Conservation (phyloP, 2,888 invertebrate species). For the Orthonevra nobilis region DNA sequence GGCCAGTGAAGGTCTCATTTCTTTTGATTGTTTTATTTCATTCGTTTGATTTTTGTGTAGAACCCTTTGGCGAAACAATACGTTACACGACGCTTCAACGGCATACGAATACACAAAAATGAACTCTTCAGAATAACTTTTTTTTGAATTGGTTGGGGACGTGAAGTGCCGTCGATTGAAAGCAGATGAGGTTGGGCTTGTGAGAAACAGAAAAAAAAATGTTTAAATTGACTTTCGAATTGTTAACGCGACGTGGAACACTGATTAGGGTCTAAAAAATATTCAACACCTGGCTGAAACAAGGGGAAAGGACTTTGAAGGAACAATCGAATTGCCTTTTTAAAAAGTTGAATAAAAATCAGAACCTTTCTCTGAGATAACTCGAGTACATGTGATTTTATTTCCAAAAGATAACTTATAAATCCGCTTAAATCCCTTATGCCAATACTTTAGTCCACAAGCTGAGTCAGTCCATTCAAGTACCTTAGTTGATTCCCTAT, state of each 20-base stretch:
- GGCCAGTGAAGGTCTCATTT: conserved; percentile 54
- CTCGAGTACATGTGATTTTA: too few relatives aligned
- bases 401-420: too few relatives aligned
- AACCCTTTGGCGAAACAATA: neutral
- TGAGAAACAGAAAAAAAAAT: conserved; percentile 4
- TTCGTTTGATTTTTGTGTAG: conserved; percentile 1
- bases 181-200: conserved; percentile 34
- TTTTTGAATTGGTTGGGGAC: conserved; percentile 26
- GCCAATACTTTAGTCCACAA: too few relatives aligned
- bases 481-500: too few relatives aligned
- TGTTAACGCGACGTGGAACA: conserved; percentile 2
- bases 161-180: conserved; percentile 24
- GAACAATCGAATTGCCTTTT: too few relatives aligned
- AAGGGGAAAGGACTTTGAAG: too few relatives aligned
- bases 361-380: too few relatives aligned
- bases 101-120: too few relatives aligned
- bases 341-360: too few relatives aligned
- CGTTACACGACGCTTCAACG: neutral
- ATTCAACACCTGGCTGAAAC: conserved; percentile 4
- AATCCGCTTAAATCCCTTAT: too few relatives aligned
- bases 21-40: conserved; percentile 24
- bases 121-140: conserved; percentile 44
- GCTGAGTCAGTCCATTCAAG: too few relatives aligned
- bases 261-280: conserved; percentile 1
- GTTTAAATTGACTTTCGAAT: conserved; percentile 35